Evolutionary conservation across 2,113 vertebrate species (phyloP).

Genomic region (Lipophrys pholis): DNA sequence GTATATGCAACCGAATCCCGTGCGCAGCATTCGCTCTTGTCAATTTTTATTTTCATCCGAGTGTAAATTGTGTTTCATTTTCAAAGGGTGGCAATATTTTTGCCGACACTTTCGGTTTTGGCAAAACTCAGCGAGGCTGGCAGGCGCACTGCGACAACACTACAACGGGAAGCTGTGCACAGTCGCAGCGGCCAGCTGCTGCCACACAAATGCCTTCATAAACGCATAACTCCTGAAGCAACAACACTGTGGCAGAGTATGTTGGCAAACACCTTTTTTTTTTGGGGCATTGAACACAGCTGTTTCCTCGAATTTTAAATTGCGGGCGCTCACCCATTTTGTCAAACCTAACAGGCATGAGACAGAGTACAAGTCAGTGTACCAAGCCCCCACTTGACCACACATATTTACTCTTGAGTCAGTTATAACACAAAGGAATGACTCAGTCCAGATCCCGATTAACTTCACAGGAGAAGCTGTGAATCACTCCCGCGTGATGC

Average conservation of each 20-base stretch:
- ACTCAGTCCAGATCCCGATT: neutral
- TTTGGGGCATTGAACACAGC: neutral
- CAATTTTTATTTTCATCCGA: neutral
- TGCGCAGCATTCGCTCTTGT: too few relatives aligned
- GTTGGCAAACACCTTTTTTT: neutral
- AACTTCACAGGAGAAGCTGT: neutral
- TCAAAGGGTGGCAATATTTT: neutral
- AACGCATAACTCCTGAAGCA: neutral
- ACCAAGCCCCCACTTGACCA: neutral
- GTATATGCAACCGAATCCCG: too few relatives aligned
- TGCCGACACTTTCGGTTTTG: neutral
- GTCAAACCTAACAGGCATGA: neutral
- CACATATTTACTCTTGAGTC: neutral
- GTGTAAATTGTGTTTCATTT: neutral
- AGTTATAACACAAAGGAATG: neutral
- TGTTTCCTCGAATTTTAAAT: neutral
- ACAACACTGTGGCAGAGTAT: neutral
- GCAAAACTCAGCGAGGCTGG: neutral
- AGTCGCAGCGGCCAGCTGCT: neutral
- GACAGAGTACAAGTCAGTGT: neutral
- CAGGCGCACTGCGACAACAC: neutral
- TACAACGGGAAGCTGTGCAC: neutral
- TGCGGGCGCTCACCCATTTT: neutral
- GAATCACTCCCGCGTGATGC: neutral
- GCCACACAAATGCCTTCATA: neutral